These are phyloP conservation scores for Drosophila kikkawai DNA, from an alignment of 1,140 invertebrate genomes.

Conservation along the genomic window DNA sequence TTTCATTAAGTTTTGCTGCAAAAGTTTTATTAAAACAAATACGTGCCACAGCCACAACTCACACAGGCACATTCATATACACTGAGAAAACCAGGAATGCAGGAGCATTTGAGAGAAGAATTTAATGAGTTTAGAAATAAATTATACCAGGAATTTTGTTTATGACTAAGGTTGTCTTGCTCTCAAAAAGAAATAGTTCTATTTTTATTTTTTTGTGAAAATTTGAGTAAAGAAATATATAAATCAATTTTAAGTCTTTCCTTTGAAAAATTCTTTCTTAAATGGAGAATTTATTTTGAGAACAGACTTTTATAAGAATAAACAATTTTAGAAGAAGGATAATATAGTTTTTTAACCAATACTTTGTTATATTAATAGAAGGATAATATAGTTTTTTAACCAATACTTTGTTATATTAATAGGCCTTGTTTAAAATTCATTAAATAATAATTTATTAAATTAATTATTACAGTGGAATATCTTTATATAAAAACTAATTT, in stretches of 20 bases:
- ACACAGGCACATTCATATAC: conserved; percentile 29
- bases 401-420: too few relatives aligned
- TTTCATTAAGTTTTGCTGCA: conserved; percentile 83
- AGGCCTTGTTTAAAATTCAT: too few relatives aligned
- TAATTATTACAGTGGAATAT: too few relatives aligned
- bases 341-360: neutral
- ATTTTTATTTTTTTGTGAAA: neutral
- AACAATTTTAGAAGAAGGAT: neutral
- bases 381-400: too few relatives aligned
- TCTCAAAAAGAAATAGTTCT: too few relatives aligned
- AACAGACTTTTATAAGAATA: neutral
- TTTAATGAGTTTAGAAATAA: neutral
- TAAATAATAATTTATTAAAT: too few relatives aligned
- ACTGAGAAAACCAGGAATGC: conserved; percentile 4
- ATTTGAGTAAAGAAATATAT: too few relatives aligned
- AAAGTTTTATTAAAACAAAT: conserved; percentile 84
- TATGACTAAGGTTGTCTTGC: neutral
- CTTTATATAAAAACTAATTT: too few relatives aligned
- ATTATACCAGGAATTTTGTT: neutral
- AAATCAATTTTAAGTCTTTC: neutral
- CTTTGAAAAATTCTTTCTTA: neutral
- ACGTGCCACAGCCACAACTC: conserved; percentile 65
- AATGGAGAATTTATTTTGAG: neutral
- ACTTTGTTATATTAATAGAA: too few relatives aligned
- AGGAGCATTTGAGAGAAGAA: neutral